Percentiles rank a stretch among this genome's conserved stretches.
These are phyloP conservation scores for Nephrocerus scutellatus DNA, from an alignment of 2,888 invertebrate genomes.

Conservation along the genomic window DNA sequence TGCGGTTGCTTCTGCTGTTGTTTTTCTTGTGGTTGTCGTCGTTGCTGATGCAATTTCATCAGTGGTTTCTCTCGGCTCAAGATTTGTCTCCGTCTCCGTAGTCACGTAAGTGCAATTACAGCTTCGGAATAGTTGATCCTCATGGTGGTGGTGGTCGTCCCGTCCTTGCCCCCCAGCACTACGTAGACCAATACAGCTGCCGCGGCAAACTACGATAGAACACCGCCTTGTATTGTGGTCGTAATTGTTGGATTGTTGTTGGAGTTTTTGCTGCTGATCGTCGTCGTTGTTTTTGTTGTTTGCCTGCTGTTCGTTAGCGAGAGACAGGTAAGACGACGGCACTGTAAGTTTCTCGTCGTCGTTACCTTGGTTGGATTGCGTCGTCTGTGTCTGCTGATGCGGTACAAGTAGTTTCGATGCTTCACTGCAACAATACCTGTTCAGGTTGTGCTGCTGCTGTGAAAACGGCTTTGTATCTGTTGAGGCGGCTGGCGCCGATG, in stretches of 20 bases:
- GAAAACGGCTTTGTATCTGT: constrained; percentile 18
- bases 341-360: too few species aligned
- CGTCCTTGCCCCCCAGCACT: too few species aligned
- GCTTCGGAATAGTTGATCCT: too few species aligned
- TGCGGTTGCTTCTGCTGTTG: constrained; percentile 23
- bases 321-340: too few species aligned
- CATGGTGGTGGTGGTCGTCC: too few species aligned
- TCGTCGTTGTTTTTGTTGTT: constrained; percentile 18
- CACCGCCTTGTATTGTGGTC: too few species aligned
- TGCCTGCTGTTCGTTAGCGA: constrained; percentile 10
- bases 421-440: constrained; percentile 1
- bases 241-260: too few species aligned
- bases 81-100: too few species aligned
- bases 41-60: constrained; percentile 13
- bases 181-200: too few species aligned
- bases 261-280: constrained; percentile 3
- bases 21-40: background rate
- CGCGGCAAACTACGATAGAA: too few species aligned
- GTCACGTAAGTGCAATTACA: too few species aligned
- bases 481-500: constrained; percentile 11
- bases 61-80: constrained; percentile 7
- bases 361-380: constrained; percentile 33
- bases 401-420: constrained; percentile 1
- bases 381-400: constrained; percentile 7
- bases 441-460: constrained; percentile 19